Evolutionary conservation across 2,113 vertebrate species (phyloP), one percentile per base, ranked within the genome.

Genomic region (Syngnathus floridae): DNA sequence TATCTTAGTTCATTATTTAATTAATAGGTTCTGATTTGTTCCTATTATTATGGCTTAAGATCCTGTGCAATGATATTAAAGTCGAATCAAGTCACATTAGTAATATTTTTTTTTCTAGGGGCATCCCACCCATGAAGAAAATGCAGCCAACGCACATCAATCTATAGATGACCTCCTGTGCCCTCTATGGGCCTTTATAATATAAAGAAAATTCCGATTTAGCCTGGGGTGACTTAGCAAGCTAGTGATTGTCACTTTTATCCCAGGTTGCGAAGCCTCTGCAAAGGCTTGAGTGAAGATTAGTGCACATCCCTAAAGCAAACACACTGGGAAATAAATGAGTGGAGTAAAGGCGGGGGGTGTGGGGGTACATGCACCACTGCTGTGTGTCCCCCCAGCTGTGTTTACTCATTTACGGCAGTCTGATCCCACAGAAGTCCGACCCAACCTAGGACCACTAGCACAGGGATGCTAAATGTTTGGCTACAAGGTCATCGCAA

Each of bases 361-460:
- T 2, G 36, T 54, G 60, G 71, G 78, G 71, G 61, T 4, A 31
- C 26, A 31, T 31, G 26, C 7, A 8, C 66, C 66, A 16, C 35
- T 31, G 26, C 26, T 16, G 26, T 35, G 26, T 16, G 14, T 56
- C 13, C 17, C 13, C 85, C 80, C 69, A 71, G 72, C 59, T 71
- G 59, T 69, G 72, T 69, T 69, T 77, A 82, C 79, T 84, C 90
- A 90, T 90, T 90, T 91, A 90, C 90, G 80, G 77, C 82, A 65
- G 82, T 77, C 64, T 66, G 75, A 64, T 74, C 77, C 75, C 62
- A 19, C 40, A 73, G 66, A 85, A 72, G 79, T 74, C 69, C 72
- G 76, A 72, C 38, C 75, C 31, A 65, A 26, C 48, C 55, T 51
- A 46, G n/a, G 21, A 35, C 9, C 35, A 43, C 12, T 45, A 31